phyloP scores from a whole-genome alignment of 2,113 vertebrate genomes.

The Perca schrenkii region DNA sequence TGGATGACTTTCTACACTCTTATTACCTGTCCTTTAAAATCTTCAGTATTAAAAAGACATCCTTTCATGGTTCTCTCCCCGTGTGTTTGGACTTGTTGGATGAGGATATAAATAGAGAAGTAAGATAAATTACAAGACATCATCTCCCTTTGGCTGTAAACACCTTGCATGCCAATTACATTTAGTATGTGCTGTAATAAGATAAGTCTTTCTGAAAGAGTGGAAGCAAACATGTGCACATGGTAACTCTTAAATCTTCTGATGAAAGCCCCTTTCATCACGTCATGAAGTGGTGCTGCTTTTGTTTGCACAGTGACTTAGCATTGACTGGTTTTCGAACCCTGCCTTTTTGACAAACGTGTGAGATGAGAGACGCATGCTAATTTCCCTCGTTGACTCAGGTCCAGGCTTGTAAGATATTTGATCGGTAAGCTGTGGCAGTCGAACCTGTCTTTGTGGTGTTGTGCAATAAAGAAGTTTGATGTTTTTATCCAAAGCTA shows the following conservation, averaged over 20 bases:
- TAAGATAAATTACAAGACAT: not conserved
- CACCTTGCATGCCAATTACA: constrained; percentile 24
- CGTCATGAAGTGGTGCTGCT: not conserved
- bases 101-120: not conserved
- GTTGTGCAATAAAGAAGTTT: constrained; percentile 20
- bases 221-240: constrained; percentile 10
- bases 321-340: not conserved
- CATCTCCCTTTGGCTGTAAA: constrained; percentile 1
- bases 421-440: not conserved
- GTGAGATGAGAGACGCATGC: constrained; percentile 15
- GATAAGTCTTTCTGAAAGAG: not conserved
- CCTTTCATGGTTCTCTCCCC: constrained; percentile 9
- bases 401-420: constrained; percentile 55
- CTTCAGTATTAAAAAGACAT: constrained; percentile 10
- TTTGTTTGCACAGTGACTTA: constrained; percentile 32
- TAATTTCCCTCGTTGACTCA: constrained; percentile 32
- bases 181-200: not conserved
- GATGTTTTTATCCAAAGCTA: not conserved
- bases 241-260: not conserved
- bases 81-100: not conserved
- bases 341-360: constrained; percentile 57
- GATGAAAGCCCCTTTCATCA: constrained; percentile 19
- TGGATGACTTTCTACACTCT: not conserved
- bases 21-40: constrained; percentile 37
- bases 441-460: constrained; percentile 51